Evolutionary conservation across 2,113 vertebrate species (phyloP).

Genomic region (Tyrannus savana): DNA sequence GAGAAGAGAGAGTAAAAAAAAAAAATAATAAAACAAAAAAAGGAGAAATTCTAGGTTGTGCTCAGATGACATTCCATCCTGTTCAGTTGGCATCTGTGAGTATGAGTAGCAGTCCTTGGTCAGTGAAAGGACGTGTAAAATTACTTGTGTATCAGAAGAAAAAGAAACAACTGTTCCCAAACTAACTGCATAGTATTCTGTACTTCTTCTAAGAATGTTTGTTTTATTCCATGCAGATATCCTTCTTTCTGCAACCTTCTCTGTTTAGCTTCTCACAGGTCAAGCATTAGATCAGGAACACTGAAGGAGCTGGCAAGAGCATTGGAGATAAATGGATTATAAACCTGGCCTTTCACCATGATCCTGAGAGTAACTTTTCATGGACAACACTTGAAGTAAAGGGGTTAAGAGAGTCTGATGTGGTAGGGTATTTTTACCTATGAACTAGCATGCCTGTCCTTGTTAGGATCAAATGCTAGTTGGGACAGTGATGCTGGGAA

Average conservation of each 20-base stretch:
- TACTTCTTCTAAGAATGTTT: background rate
- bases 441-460: background rate
- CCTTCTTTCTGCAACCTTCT: background rate
- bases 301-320: background rate
- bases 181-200: background rate
- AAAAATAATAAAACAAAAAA: background rate
- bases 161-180: background rate
- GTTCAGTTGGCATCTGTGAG: background rate
- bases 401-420: background rate
- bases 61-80: background rate
- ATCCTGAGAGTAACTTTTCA: background rate
- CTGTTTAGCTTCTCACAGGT: background rate
- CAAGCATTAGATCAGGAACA: background rate
- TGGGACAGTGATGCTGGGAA: background rate
- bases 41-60: background rate
- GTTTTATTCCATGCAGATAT: background rate
- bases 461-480: constrained; percentile 14
- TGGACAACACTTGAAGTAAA: background rate
- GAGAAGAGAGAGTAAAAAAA: background rate
- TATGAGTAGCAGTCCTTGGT: background rate
- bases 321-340: background rate
- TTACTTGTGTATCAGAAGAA: background rate
- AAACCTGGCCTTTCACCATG: background rate
- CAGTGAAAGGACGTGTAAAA: background rate
- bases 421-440: constrained; percentile 3